Evolutionary conservation across 2,888 invertebrate genomes (phyloP), one percentile per base, ranked within the genome.

Genomic region (Ormyrus thymus): DNA sequence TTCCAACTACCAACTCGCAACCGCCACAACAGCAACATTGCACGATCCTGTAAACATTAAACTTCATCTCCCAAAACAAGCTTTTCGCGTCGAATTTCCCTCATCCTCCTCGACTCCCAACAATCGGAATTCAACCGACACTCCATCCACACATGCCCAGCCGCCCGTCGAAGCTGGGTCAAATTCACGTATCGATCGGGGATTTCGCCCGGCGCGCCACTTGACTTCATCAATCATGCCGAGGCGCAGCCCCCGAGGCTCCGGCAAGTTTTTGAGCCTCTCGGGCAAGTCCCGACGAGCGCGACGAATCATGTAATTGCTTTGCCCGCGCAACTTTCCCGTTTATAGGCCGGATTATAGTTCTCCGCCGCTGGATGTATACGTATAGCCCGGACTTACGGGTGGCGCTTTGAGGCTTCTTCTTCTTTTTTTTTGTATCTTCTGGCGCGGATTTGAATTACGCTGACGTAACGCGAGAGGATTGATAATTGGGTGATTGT

Each of bases 241-340:
- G 62, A 6, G 9, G 29, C 10, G 29, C 62, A 62, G 46, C 62
- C 62, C 62, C 48, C 9, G 48, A 7, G 46, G 13, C 11, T 61
- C 6, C 8, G 45, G 15, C 15, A 61, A 61, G 59, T 62, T 62
- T 62, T 62, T 62, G 7, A 46, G 7, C 45, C 59, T 43, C 11
- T 2, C 11, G 9, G 56, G 55, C n/a, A 58, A 58, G 58, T 5
- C 48, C 7, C 62, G 43, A 51, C 10, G 51, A 65, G 10, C 51
- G 51, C 65, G 65, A 65, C 65, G 65, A 65, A 65, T 65, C 65
- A 65, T 65, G 65, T 65, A 65, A 65, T 65, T 65, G 65, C 65
- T 11, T 65, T 15, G n/a, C 29, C 29, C 51, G 51, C 15, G 51
- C 6, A 51, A 65, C 65, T 65, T 65, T 51, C 15, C 6, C 64